phyloP scores from a whole-genome alignment of 2,113 vertebrate species.

The pig (Sus scrofa) region T2T-Sscrofa CM000830.6:40461001-40461500 shows the following conservation, averaged over 20 bases:
- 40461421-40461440: constrained; percentile 20
- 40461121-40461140: not conserved
- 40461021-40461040: not conserved
- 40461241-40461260: constrained; percentile 46
- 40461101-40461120: not conserved
- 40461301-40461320: not conserved
- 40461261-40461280: constrained; percentile 33
- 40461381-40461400: constrained; percentile 40
- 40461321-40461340: not conserved
- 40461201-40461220: constrained; percentile 3
- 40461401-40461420: constrained; percentile 63
- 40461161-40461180: not conserved
- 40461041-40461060: not conserved
- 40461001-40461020: constrained; percentile 12
- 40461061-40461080: constrained; percentile 5
- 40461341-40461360: constrained; percentile 45
- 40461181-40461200: constrained; percentile 29
- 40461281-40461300: not conserved
- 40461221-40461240: not conserved
- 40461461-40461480: constrained; percentile 71
- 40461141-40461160: constrained; percentile 40
- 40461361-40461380: constrained; percentile 66
- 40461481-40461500: constrained; percentile 46
- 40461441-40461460: not conserved
- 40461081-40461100: not conserved